Evolutionary conservation across 2,113 vertebrate genomes (phyloP), one percentile per base, ranked within the genome.

Genomic region (Madoqua kirkii): DNA sequence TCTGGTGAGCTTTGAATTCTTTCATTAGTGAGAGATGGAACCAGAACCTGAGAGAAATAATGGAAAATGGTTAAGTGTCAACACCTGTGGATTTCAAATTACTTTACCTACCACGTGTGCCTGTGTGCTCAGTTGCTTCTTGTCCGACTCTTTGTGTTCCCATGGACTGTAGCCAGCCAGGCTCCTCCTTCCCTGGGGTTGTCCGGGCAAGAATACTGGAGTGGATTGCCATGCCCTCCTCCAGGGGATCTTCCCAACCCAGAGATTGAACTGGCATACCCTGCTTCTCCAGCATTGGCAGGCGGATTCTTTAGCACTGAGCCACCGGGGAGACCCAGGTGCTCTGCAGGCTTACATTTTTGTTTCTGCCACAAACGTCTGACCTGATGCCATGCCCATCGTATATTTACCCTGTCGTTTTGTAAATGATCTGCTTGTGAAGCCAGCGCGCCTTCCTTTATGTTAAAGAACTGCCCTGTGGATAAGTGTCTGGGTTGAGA

Each of bases 41-140:
- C 62, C 7, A 15, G 84, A 89, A 87, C 19, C 62, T 97, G 87
- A 92, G 84, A 82, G 64, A 93, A 96, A 91, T 91, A 57, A 89
- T 74, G 36, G 50, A 57, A 88, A 91, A 43, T 87, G 79, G n/a
- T 87, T 95, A 91, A 40, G 5, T 6, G 12, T 74, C 67, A 79
- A 40, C 48, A 57, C 29, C 87, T 94, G 83, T 40, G 67, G 48
- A 76, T 84, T 96, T 92, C 84, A 85, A 88, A 78, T 92, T 76
- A 71, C 29, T 91, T 50, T 48, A 55, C 40, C 33, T 67, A 48
- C 31, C 1, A 54, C 1, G 0, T 23, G 5, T 23, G 67, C n/a
- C 67, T 23, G 10, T 6, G 67, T 1, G n/a, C n/a, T 71, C 67
- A 40, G 67, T 23, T 71, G 67, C n/a, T 40, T 40, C 31, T 3